Percentiles rank a stretch among this genome's conserved stretches.
These are phyloP conservation scores for Scaeva pyrastri DNA, from an alignment of 2,888 invertebrate species.

Conservation along the genomic window DNA sequence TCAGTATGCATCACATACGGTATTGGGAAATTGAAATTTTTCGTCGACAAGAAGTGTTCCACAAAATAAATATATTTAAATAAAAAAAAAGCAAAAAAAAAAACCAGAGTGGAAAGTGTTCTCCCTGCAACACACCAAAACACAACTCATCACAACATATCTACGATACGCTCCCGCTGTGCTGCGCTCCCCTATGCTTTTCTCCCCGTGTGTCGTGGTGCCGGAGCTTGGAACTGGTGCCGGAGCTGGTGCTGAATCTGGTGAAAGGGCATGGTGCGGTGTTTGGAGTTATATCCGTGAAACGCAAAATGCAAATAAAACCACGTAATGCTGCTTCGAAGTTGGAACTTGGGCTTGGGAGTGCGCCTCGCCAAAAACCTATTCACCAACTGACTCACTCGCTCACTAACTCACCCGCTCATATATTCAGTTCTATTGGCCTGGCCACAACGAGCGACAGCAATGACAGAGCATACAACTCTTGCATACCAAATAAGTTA, in stretches of 20 bases:
- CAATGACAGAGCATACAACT: constrained; percentile 46
- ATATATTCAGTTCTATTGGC: not conserved
- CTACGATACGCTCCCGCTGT: not conserved
- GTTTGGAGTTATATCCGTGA: constrained; percentile 53
- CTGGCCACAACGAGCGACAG: constrained; percentile 33
- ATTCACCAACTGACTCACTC: constrained; percentile 54
- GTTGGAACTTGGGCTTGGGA: constrained; percentile 26
- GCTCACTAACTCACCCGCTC: no score
- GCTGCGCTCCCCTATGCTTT: not conserved
- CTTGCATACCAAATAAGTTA: constrained; percentile 70
- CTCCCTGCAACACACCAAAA: constrained; percentile 26
- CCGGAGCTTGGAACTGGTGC: not conserved
- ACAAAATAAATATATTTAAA: constrained; percentile 65
- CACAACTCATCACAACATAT: not conserved
- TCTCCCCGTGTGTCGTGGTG: not conserved
- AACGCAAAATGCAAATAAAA: constrained; percentile 73
- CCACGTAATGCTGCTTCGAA: constrained; percentile 59
- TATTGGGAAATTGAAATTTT: constrained; percentile 76
- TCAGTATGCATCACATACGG: constrained; percentile 72
- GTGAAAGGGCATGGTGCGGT: constrained; percentile 7
- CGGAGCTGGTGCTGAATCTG: not conserved
- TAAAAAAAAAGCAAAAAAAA: constrained; percentile 34
- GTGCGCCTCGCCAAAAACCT: constrained; percentile 57
- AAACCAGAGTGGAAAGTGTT: constrained; percentile 49
- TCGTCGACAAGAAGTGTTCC: constrained; percentile 74